Evolutionary conservation across 1,140 invertebrate genomes (phyloP).

Genomic region (Myzus persicae): DNA sequence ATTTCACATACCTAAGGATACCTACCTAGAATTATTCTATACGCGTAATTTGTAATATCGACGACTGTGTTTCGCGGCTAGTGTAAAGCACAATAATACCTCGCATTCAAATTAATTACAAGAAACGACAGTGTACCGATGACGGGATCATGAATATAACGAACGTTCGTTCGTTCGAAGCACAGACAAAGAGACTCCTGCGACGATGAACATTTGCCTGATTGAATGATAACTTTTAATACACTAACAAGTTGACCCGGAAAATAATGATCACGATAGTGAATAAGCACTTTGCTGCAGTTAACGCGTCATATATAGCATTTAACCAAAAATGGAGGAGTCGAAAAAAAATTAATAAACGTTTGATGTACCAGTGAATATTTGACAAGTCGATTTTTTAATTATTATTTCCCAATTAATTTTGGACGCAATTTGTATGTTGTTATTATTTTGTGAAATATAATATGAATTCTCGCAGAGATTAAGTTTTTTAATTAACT

Average conservation of each 20-base stretch:
- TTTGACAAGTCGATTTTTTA: not conserved
- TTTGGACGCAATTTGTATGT: not conserved
- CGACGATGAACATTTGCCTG: not conserved
- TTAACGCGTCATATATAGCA: not conserved
- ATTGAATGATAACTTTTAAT: not conserved
- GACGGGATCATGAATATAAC: not conserved
- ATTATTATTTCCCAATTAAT: constrained; percentile 33
- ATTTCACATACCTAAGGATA: too few relatives aligned
- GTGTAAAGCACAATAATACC: not conserved
- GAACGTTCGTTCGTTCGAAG: not conserved
- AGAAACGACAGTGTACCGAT: not conserved
- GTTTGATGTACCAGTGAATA: not conserved
- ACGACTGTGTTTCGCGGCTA: not conserved
- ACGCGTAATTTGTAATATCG: not conserved
- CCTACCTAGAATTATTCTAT: not conserved
- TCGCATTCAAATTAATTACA: not conserved
- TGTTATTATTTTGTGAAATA: not conserved
- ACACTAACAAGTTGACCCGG: not conserved
- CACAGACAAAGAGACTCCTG: not conserved
- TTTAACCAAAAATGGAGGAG: not conserved
- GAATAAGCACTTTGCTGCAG: not conserved
- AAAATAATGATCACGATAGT: constrained; percentile 25
- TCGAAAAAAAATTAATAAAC: not conserved
- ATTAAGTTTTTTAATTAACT: constrained; percentile 41
- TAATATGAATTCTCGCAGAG: not conserved